Percentiles rank a stretch among this genome's conserved stretches.
phyloP scores from a whole-genome alignment of 2,888 invertebrate genomes.

The Ochropleura plecta region DNA sequence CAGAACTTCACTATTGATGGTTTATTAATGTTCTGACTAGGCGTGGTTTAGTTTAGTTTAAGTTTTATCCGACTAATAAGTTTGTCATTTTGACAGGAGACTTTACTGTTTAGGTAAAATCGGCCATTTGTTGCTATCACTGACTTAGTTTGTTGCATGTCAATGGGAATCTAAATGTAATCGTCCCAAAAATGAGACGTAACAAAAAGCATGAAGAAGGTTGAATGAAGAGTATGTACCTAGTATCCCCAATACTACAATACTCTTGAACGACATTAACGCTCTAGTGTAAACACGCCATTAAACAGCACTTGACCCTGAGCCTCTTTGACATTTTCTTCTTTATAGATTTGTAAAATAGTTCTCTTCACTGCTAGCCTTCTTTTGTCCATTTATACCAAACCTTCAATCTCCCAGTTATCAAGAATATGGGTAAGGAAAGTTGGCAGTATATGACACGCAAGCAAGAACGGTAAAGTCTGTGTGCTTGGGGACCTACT shows the following conservation, averaged over 20 bases:
- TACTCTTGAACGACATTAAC: background rate
- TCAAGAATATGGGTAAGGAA: background rate
- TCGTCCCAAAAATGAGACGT: background rate
- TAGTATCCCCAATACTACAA: too few relatives aligned
- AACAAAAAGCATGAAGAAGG: too few relatives aligned
- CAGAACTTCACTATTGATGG: background rate
- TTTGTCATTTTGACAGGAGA: too few relatives aligned
- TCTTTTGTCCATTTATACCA: background rate
- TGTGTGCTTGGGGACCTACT: too few relatives aligned
- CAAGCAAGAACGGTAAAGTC: background rate
- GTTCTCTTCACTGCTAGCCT: background rate
- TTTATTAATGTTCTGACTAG: background rate
- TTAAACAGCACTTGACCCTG: background rate
- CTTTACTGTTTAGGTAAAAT: too few relatives aligned
- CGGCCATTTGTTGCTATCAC: background rate
- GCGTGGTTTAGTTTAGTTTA: slow-evolving; percentile 4
- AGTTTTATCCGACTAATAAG: too few relatives aligned
- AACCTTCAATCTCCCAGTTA: background rate
- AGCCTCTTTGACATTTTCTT: background rate
- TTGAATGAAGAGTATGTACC: too few relatives aligned
- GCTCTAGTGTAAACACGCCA: background rate
- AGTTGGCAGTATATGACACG: background rate
- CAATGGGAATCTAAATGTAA: background rate
- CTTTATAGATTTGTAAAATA: background rate
- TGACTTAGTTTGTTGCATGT: too few relatives aligned